Evolutionary conservation across 2,113 vertebrate genomes (phyloP), one percentile per base, ranked within the genome.

Genomic region (Gobius niger): DNA sequence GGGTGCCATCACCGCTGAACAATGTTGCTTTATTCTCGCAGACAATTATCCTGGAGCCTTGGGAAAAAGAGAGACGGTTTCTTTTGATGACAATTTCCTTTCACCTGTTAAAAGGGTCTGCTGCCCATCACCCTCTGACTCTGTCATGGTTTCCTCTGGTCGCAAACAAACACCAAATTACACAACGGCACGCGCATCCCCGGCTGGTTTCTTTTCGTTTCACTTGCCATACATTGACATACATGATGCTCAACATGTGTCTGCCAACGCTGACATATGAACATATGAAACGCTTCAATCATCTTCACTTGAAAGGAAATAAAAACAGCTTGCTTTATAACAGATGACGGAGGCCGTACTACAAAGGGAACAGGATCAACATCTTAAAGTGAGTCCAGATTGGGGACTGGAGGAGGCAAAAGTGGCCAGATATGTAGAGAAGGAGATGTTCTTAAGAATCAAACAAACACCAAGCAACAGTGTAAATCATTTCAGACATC

Each of bases 41-140:
- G 77, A 87, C 90, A 91, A 87, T 91, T 91, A 90, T 88, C 86
- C 85, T 57, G 71, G 65, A 87, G 80, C 63, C 63, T 65, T 69
- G 56, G 42, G 14, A 41, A 40, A 60, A 60, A 77, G 53, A 56
- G 75, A 76, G 69, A 81, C 65, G 81, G 62, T 75, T 72, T 52
- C 74, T 78, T 75, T 72, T 81, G 73, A 68, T 40, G 41, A 84
- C 85, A 83, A 69, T 83, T 82, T 72, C 63, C 77, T 44, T 56
- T 70, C 16, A 68, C 56, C 67, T 51, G 78, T 75, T 75, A 80
- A 81, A 65, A 77, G 71, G 52, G 50, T 70, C 54, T 44, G 51
- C 75, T 67, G 72, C 62, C 74, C 62, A 14, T 80, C 65, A 64
- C 72, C 59, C 46, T 63, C 68, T 71, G 81, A 70, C 65, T 75